Conservation (phyloP, 1,140 invertebrate genomes). For the Bombyx mori region DNA sequence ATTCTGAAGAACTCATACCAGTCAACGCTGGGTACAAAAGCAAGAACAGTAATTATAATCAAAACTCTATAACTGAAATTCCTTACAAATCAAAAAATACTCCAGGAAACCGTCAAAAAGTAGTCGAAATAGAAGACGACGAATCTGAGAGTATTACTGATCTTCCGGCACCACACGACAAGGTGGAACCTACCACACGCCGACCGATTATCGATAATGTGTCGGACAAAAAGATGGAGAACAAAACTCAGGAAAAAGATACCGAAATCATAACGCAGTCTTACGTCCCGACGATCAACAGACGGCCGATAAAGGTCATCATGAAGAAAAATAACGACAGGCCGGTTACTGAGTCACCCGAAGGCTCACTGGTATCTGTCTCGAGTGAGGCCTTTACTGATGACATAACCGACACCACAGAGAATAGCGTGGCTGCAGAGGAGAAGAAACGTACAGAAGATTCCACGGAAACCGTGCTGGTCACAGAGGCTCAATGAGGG, state of each 20-base stretch:
- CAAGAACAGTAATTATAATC: conserved; percentile 56
- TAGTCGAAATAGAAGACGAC: conserved; percentile 56
- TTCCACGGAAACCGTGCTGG: conserved; percentile 18
- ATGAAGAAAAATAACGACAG: conserved; percentile 43
- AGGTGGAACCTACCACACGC: conserved; percentile 55
- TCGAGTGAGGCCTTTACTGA: conserved; percentile 16
- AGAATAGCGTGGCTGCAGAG: conserved; percentile 3
- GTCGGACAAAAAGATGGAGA: conserved; percentile 32
- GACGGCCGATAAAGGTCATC: conserved; percentile 48
- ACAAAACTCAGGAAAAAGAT: conserved; percentile 48
- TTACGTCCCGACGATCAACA: conserved; percentile 53
- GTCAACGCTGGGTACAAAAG: conserved; percentile 60
- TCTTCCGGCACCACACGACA: conserved; percentile 48
- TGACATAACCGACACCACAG: conserved; percentile 9
- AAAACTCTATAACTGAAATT: conserved; percentile 57
- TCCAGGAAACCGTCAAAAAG: conserved; percentile 34
- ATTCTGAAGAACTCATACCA: conserved; percentile 58
- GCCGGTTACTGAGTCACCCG: conserved; percentile 1
- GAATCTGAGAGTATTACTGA: conserved; percentile 53
- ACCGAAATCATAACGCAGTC: conserved; percentile 59
- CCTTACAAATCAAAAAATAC: conserved; percentile 41
- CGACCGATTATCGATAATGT: conserved; percentile 57
- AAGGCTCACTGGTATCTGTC: conserved; percentile 8
- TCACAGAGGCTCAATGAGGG: conserved; percentile 32
- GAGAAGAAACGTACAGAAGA: conserved; percentile 14